Base-by-base conservation (phyloP, 2,113 vertebrate genomes). In the Pardalotus punctatus region DNA sequence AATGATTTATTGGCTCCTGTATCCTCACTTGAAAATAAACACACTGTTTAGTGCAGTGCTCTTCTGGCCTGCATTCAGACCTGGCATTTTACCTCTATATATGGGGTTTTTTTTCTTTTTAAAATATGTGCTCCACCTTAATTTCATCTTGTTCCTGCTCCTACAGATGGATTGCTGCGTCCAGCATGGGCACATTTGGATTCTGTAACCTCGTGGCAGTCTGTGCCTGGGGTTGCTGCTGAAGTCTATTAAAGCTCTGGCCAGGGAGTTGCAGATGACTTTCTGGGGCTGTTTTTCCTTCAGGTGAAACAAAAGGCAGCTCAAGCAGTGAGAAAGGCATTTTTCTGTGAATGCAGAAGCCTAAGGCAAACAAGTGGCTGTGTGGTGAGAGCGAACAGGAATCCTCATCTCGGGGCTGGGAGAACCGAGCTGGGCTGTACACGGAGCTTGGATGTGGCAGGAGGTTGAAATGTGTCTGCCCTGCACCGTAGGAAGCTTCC, bases 361-460 rank as follows among this genome's bases (percentile, higher is more conserved):
- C 56, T 36, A 11, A 66, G 50, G 64, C 72, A 83, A 66, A 51
- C 62, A 51, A 83, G 85, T 14, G 72, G 22, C 35, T 0, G 2
- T 67, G 76, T 45, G 0, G 0, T 14, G 79, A 6, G 24, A 54
- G 38, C 0, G 2, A 85, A 16, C 62, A 73, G 88, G 11, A 48
- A 2, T 16, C 61, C 15, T 53, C 53, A 9, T 90, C 66, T 53
- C 0, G 0, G 54, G 33, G 69, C 60, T 86, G 60, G 20, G 27
- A 19, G 36, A 70, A 0, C 62, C 36, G 50, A 33, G 9, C 58
- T 24, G 3, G 1, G 7, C 43, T 14, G 36, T 11, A 0, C 5
- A 0, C 4, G 1, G 1, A 33, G 66, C 80, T 81, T 21, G 13
- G 29, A 0, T 36, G 29, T 1, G 33, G 6, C 18, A 17, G 0